These are phyloP conservation scores for Taxidea taxus DNA, from an alignment of 2,113 vertebrate species.

Conservation along the genomic window DNA sequence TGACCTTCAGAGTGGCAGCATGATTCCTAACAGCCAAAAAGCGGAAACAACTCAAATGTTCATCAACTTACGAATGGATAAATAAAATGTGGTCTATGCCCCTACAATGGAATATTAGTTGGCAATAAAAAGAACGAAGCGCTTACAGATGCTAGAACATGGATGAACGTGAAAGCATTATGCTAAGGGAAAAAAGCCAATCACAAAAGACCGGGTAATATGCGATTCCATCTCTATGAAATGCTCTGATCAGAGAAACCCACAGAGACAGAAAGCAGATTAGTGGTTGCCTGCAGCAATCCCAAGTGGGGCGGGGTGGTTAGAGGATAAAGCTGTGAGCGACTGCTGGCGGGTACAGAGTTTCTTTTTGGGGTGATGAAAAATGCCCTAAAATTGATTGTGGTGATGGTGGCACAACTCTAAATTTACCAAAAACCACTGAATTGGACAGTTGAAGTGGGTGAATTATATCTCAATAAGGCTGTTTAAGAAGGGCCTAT, in stretches of 20 bases:
- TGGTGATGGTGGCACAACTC: background rate
- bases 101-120: background rate
- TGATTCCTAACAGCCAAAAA: background rate
- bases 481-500: background rate
- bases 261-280: background rate
- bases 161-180: background rate
- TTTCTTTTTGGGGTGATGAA: background rate
- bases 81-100: background rate
- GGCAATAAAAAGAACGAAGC: background rate
- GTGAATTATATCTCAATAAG: background rate
- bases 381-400: background rate
- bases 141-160: background rate
- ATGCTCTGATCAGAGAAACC: background rate
- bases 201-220: background rate
- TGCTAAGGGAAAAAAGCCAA: background rate
- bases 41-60: background rate
- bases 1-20: background rate
- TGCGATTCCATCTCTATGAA: background rate
- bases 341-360: background rate
- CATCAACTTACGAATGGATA: background rate
- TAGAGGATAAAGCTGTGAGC: background rate
- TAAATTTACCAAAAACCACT: background rate
- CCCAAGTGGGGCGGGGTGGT: background rate
- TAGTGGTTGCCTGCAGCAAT: background rate
- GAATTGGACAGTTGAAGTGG: background rate